A percentile compares a stretch with the other conserved stretches of the same genome.
phyloP scores from a whole-genome alignment of 2,113 vertebrate genomes.

The Turnix velox region DNA sequence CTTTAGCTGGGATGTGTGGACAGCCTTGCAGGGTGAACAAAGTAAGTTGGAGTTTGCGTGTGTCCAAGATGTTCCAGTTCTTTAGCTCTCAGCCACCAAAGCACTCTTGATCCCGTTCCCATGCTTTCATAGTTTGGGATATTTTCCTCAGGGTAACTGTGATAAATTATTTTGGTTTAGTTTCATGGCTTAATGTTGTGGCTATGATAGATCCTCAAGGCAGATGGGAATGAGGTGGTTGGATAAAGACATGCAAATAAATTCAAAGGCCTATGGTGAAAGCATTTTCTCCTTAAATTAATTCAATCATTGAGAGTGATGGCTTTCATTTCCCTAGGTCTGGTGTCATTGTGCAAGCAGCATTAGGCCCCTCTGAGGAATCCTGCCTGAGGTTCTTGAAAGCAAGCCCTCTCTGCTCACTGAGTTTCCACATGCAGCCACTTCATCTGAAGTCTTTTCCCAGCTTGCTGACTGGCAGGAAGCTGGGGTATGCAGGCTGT shows the following conservation, averaged over 20 bases:
- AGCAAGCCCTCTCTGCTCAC: neutral
- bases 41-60: neutral
- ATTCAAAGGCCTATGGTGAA: neutral
- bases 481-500: neutral
- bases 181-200: neutral
- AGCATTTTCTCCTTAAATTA: neutral
- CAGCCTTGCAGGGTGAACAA: neutral
- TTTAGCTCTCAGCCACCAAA: neutral
- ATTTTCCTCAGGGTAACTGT: neutral
- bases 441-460: neutral
- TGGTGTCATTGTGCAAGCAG: neutral
- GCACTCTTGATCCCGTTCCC: neutral
- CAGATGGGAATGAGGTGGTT: neutral
- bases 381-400: neutral
- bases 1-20: neutral
- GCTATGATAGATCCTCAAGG: neutral
- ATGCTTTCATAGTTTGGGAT: neutral
- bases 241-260: neutral
- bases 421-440: neutral
- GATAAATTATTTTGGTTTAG: neutral
- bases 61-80: neutral
- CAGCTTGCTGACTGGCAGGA: constrained; percentile 38
- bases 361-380: neutral
- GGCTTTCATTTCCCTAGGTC: neutral
- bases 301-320: neutral